Evolutionary conservation across 2,113 vertebrate genomes (phyloP), one percentile per base, ranked within the genome.

Genomic region (Lepus europaeus): DNA sequence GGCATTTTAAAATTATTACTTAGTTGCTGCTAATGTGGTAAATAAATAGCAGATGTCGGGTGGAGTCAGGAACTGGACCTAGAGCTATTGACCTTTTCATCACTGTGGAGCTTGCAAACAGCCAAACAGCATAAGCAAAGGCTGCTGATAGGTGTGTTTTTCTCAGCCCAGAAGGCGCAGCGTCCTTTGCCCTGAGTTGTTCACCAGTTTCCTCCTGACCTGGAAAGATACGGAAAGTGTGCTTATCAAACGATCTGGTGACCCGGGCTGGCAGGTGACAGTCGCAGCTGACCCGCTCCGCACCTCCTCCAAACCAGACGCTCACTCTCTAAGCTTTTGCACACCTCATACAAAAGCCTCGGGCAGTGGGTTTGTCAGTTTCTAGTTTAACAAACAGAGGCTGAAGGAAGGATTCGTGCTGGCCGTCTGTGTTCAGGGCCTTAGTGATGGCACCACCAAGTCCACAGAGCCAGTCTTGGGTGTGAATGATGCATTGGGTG

Each of bases 381-480:
- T 49, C 22, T 16, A 5, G 6, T 39, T 56, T 33, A 33, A 72
- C 49, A 74, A 56, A 36, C 19, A 2, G 20, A 77, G 51, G 56
- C 16, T 25, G 73, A 80, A 19, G 33, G 33, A 12, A 17, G 29
- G n/a, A 12, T 22, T 29, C 1, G 11, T 17, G 16, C 45, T 6
- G 6, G n/a, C 31, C 0, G 0, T 53, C 39, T 56, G 29, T 36
- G 9, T 12, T 23, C 27, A 49, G 93, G 51, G 14, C 12, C 11
- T 49, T 23, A 3, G 12, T 25, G 25, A 1, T 29, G 2, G 0
- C 19, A 10, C 31, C 1, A 0, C 33, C 31, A 19, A 22, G 16
- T 9, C 8, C 6, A 11, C 0, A 2, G 64, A 78, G 19, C 56
- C 22, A 6, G 20, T 45, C 25, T 2, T 19, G 27, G 72, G 10